Evolutionary conservation across 2,888 invertebrate genomes (phyloP).

Genomic region (Perithous albicinctus): DNA sequence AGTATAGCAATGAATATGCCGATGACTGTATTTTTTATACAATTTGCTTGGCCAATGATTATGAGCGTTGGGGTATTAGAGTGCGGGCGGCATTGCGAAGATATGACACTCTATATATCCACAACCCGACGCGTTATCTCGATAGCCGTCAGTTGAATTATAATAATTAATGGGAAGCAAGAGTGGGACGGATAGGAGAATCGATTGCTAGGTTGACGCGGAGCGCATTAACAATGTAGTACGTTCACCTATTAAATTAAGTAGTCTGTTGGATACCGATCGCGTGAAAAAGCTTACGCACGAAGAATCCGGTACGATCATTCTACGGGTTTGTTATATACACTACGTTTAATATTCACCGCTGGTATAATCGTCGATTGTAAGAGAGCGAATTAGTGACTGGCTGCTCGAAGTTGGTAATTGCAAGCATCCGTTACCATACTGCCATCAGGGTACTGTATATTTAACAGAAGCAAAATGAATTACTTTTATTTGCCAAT

Average conservation of each 20-base stretch:
- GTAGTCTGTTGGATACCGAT: slow-evolving; percentile 29
- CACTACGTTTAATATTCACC: not conserved
- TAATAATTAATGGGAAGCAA: slow-evolving; percentile 64
- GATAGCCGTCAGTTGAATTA: slow-evolving; percentile 62
- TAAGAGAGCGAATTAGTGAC: not conserved
- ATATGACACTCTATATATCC: slow-evolving; percentile 52
- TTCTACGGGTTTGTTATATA: slow-evolving; percentile 49
- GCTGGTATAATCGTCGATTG: slow-evolving; percentile 31
- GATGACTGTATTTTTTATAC: not conserved
- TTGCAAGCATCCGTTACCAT: not conserved
- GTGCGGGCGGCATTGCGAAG: slow-evolving; percentile 56
- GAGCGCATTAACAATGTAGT: slow-evolving; percentile 58
- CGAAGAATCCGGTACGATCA: slow-evolving; percentile 54
- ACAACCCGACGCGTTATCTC: slow-evolving; percentile 56
- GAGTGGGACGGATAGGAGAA: slow-evolving; percentile 56
- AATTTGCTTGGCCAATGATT: not conserved
- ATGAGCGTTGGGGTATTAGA: not conserved
- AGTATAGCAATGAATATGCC: not conserved
- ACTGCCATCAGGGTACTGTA: not conserved
- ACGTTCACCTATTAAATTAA: slow-evolving; percentile 63
- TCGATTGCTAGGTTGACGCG: slow-evolving; percentile 48
- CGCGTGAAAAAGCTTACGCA: slow-evolving; percentile 34
- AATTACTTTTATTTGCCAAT: not conserved
- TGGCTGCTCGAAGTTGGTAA: not conserved
- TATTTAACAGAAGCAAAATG: not conserved